Evolutionary conservation across 2,797 vertebrate species (phyloP).

Genomic region (Phoebastria nigripes): DNA sequence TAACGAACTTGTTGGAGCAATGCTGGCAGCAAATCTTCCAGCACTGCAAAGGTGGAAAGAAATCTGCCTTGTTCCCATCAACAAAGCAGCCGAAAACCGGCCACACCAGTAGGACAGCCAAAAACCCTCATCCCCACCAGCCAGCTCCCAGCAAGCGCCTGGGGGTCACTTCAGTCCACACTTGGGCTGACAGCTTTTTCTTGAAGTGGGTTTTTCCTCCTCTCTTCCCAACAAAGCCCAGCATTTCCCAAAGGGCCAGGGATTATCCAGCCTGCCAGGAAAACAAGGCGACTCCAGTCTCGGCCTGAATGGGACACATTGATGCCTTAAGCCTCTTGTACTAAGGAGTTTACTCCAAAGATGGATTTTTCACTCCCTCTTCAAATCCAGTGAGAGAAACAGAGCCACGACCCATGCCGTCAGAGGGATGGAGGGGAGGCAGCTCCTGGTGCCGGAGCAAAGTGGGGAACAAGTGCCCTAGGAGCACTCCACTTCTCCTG

Average conservation of each 20-base stretch:
- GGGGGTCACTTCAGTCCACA: neutral
- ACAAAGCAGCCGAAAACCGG: neutral
- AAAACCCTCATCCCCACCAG: neutral
- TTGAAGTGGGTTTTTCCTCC: neutral
- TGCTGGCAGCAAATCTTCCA: neutral
- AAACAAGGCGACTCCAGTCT: neutral
- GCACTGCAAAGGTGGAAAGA: neutral
- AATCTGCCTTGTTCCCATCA: neutral
- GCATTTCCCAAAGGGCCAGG: neutral
- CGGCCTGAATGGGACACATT: neutral
- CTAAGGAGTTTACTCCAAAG: constrained; percentile 11
- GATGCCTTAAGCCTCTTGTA: constrained; percentile 45
- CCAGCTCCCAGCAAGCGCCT: neutral
- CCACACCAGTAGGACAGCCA: fast-evolving
- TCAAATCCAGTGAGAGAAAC: neutral
- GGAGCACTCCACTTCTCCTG: neutral
- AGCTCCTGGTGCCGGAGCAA: fast-evolving
- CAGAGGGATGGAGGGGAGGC: neutral
- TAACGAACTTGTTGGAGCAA: fast-evolving
- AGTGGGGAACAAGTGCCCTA: neutral
- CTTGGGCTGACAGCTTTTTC: neutral
- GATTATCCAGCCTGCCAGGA: neutral
- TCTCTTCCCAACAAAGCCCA: neutral
- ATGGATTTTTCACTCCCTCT: neutral
- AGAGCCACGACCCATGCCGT: fast-evolving